A percentile compares a stretch with the other conserved stretches of the same genome.
Evolutionary conservation across 2,797 vertebrate species (phyloP).

Genomic region (Accipiter badius): DNA sequence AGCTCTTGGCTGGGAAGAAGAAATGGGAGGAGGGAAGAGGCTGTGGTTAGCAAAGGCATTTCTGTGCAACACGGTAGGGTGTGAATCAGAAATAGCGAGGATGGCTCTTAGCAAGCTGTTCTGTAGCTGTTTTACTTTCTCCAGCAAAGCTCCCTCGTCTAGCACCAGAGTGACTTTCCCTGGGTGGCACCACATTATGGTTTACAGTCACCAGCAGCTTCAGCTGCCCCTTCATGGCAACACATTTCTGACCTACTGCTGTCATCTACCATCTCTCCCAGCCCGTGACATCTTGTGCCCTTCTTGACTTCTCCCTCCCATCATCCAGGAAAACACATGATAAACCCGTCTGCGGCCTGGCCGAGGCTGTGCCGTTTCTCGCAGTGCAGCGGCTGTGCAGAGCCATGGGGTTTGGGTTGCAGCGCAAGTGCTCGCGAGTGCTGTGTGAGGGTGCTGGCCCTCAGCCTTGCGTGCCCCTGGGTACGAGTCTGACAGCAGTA

Average conservation of each 20-base stretch:
- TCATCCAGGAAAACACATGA: background rate
- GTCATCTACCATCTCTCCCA: background rate
- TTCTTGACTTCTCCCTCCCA: background rate
- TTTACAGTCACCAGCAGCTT: background rate
- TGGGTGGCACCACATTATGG: accelerated
- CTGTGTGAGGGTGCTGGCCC: background rate
- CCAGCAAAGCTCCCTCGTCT: background rate
- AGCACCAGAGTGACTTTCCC: background rate
- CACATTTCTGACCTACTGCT: background rate
- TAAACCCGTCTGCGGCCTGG: background rate
- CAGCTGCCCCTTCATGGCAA: background rate
- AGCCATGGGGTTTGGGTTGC: background rate
- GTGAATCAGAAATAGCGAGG: background rate
- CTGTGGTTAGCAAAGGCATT: background rate
- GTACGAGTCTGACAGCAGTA: background rate
- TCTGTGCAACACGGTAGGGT: accelerated
- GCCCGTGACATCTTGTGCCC: accelerated
- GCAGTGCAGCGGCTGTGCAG: background rate
- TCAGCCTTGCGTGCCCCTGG: background rate
- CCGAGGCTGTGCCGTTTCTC: background rate
- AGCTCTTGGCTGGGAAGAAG: background rate
- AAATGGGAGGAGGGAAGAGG: background rate
- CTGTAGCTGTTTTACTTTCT: background rate
- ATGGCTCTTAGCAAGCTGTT: background rate
- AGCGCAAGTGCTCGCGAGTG: accelerated